phyloP scores from a whole-genome alignment of 2,113 vertebrate genomes.

The Piaya cayana region DNA sequence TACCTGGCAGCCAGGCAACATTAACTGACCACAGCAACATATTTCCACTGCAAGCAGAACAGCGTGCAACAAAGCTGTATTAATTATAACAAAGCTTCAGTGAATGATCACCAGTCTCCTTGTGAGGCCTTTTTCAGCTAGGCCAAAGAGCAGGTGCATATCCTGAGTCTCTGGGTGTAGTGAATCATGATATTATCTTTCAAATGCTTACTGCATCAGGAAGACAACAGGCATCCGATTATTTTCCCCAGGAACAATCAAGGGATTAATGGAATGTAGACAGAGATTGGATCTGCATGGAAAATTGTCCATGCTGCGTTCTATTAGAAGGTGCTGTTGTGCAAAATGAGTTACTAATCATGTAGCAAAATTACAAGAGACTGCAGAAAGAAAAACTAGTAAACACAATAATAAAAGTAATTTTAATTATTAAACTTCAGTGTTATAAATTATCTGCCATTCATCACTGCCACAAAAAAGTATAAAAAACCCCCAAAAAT shows the following conservation, averaged over 20 bases:
- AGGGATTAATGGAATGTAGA: slow-evolving; percentile 84
- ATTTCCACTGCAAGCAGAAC: slow-evolving; percentile 52
- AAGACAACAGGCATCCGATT: slow-evolving; percentile 68
- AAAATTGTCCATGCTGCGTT: slow-evolving; percentile 83
- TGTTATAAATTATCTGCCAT: slow-evolving; percentile 69
- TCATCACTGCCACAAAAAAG: slow-evolving; percentile 63
- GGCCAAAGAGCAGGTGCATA: slow-evolving; percentile 69
- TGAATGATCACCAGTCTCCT: slow-evolving; percentile 42
- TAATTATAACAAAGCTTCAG: slow-evolving; percentile 47
- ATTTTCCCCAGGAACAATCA: slow-evolving; percentile 79
- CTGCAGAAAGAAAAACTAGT: slow-evolving; percentile 64
- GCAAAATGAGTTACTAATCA: slow-evolving; percentile 78
- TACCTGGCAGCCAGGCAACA: background rate
- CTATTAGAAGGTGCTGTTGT: slow-evolving; percentile 83
- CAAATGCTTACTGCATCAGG: slow-evolving; percentile 67
- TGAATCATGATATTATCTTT: slow-evolving; percentile 71
- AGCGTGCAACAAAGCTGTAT: slow-evolving; percentile 55
- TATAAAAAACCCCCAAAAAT: slow-evolving; percentile 31
- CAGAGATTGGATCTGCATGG: slow-evolving; percentile 77
- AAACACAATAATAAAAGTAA: slow-evolving; percentile 77
- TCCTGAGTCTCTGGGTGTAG: slow-evolving; percentile 59
- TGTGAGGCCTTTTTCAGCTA: slow-evolving; percentile 40
- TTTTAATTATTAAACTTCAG: slow-evolving; percentile 75
- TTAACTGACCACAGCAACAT: background rate
- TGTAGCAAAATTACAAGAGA: slow-evolving; percentile 69